These are phyloP conservation scores for Sebastes minor DNA, from an alignment of 2,797 vertebrate genomes.

Conservation along the genomic window DNA sequence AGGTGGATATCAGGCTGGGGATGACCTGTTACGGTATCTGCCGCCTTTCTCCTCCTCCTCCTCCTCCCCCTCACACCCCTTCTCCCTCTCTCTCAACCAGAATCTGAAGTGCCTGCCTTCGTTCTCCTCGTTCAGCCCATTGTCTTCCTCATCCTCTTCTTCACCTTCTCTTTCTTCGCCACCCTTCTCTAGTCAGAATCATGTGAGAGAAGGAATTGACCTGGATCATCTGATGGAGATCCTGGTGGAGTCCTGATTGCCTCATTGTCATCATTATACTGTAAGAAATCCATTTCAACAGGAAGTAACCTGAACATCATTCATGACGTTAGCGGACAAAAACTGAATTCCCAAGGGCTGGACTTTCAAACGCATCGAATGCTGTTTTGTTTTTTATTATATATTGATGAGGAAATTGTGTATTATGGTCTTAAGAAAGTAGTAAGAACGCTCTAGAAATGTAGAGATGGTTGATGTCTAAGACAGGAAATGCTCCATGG, in stretches of 20 bases:
- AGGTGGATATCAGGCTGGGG: conserved; percentile 19
- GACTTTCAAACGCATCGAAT: background rate
- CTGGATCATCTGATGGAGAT: conserved; percentile 87
- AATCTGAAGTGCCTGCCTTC: conserved; percentile 71
- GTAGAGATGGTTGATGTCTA: conserved; percentile 8
- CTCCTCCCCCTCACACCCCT: conserved; percentile 46
- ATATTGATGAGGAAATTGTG: background rate
- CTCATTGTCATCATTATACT: background rate
- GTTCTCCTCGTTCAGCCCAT: conserved; percentile 46
- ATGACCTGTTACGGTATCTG: conserved; percentile 68
- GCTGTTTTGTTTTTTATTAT: background rate
- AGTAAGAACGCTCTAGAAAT: conserved; percentile 19
- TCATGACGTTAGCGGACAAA: background rate
- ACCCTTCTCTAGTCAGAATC: conserved; percentile 39
- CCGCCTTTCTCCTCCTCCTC: conserved; percentile 49
- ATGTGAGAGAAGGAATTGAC: conserved; percentile 79
- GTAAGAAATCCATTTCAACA: background rate
- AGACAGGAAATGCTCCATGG: conserved; percentile 4
- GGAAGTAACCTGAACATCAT: background rate
- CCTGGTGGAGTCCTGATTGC: conserved; percentile 80
- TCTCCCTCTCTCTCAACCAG: conserved; percentile 53
- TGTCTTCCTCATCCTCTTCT: conserved; percentile 57
- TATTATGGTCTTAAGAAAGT: conserved; percentile 30
- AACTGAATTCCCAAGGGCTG: background rate
- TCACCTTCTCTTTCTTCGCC: conserved; percentile 29